These are phyloP conservation scores for Apolygus lucorum DNA, from an alignment of 1,140 invertebrate species.

Conservation along the genomic window DNA sequence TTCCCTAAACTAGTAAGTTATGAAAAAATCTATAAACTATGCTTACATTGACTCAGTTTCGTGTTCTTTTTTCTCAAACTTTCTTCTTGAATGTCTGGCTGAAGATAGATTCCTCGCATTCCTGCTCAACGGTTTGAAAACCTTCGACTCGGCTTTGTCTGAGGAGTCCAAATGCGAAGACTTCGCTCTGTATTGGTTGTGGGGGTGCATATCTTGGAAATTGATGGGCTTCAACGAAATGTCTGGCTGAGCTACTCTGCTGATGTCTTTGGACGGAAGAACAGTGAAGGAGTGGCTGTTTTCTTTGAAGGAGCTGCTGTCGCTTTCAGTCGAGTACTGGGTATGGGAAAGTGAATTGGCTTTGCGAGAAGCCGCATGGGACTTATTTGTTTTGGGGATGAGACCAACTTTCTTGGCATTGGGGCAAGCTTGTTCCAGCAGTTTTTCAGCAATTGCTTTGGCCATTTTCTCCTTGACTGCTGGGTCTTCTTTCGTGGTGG, in stretches of 20 bases:
- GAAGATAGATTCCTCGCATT: background rate
- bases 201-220: background rate
- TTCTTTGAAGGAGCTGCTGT: background rate
- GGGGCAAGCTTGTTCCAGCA: constrained; percentile 11
- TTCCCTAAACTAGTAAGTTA: no score
- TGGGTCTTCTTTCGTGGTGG: background rate
- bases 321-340: background rate
- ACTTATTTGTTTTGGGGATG: background rate
- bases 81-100: background rate
- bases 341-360: background rate
- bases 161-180: background rate
- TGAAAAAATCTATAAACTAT: no score
- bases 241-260: background rate
- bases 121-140: background rate
- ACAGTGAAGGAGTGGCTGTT: background rate
- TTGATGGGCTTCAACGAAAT: background rate
- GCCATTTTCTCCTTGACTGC: background rate
- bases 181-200: background rate
- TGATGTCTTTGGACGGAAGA: background rate
- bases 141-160: background rate
- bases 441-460: constrained; percentile 7
- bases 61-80: background rate
- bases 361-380: background rate
- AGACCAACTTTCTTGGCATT: constrained; percentile 14
- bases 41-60: background rate